These are phyloP conservation scores for Thumatha senex DNA, from an alignment of 2,888 invertebrate genomes.

Conservation along the genomic window DNA sequence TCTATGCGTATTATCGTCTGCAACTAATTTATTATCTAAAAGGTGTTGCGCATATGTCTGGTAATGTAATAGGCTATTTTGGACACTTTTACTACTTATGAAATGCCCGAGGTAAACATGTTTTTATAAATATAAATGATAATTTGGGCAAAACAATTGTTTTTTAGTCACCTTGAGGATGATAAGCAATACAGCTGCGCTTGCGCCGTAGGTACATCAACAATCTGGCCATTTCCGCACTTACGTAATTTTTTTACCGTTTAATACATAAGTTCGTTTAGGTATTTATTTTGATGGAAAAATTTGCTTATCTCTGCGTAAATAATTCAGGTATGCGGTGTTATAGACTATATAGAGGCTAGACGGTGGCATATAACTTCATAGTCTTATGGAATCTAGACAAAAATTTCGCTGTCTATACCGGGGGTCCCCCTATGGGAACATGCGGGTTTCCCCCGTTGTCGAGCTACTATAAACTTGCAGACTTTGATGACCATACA, in stretches of 20 bases:
- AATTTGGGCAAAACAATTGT: conserved; percentile 4
- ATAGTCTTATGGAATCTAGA: no score
- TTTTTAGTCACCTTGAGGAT: conserved; percentile 7
- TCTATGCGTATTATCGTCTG: no score
- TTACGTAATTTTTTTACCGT: neutral
- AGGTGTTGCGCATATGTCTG: neutral
- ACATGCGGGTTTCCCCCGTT: no score
- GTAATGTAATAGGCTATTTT: neutral
- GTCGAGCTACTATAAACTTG: no score
- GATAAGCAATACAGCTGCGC: conserved; percentile 3
- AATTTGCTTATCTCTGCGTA: neutral
- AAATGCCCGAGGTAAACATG: conserved; percentile 3
- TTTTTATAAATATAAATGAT: conserved; percentile 5
- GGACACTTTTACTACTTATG: neutral
- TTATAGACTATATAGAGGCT: no score
- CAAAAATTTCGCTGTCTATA: no score
- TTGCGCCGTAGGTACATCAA: neutral
- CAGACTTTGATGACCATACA: no score
- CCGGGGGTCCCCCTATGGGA: no score
- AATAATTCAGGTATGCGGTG: no score
- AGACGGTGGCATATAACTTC: no score
- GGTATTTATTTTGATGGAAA: neutral
- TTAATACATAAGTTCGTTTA: neutral
- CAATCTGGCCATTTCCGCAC: conserved; percentile 3
- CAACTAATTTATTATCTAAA: neutral